Base-by-base conservation (phyloP, 1,140 invertebrate genomes). In the Drosophila persimilis region DNA sequence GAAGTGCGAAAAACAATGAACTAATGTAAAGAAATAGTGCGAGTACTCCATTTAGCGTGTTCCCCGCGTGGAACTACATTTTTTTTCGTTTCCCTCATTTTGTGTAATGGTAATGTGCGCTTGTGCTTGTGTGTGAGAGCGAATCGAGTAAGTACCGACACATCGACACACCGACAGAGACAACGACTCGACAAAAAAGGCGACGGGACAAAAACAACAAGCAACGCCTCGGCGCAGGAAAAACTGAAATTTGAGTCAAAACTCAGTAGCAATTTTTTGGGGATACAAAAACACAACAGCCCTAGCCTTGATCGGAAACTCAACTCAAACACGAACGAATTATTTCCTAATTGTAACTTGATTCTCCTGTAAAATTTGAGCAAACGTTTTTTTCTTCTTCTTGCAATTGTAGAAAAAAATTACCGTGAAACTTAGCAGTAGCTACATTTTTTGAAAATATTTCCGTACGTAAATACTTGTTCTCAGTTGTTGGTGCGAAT, bases 391-490 rank as follows among this genome's bases (percentile, higher is more conserved):
- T 74, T 44, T 67, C 39, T 79, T 78, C 78, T 62, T 78, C 65
- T 72, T 66, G 78, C 73, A 88, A 83, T 88, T 88, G 63, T 78
- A 86, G 83, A 88, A 63, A 77, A 86, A 86, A 86, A 86, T 86
- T 86, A 88, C 74, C 71, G 83, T 86, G 83, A 88, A 86, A 83
- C 78, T 86, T 86, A 83, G 79, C 83, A 73, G 80, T 85, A 65
- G 72, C 67, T 62, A 71, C 58, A 64, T 81, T 51, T 74, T 88
- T 88, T 88, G 51, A 76, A 86, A 59, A 77, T 79, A 76, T 73
- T 79, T 78, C 53, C 78, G 66, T 81, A 78, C 72, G 72, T 73
- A 64, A 70, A 64, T 60, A 65, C 79, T 71, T 83, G 59, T 59
- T 88, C 73, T 78, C 80, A 64, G 70, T 78, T 83, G 81, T 74